phyloP scores from a whole-genome alignment of 2,888 invertebrate genomes.

The Timandra comae region DNA sequence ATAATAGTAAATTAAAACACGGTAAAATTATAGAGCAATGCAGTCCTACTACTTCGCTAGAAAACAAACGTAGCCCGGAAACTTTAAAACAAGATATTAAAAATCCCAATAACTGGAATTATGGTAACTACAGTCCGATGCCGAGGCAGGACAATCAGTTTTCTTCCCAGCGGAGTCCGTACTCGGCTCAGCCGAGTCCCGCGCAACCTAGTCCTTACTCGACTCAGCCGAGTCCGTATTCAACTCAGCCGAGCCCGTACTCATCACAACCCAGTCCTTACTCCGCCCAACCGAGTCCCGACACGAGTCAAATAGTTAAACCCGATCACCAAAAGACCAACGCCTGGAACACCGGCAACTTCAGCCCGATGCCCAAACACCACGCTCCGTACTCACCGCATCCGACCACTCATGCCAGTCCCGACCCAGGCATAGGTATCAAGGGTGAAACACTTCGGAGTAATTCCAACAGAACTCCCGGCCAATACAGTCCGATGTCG shows the following conservation, averaged over 20 bases:
- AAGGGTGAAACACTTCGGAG: slow-evolving; percentile 49
- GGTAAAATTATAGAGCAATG: slow-evolving; percentile 64
- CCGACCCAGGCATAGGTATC: slow-evolving; percentile 57
- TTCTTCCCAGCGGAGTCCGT: slow-evolving; percentile 67
- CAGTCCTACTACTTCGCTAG: slow-evolving; percentile 66
- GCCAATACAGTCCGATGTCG: slow-evolving; percentile 67
- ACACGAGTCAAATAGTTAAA: slow-evolving; percentile 68
- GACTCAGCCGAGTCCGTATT: slow-evolving; percentile 68
- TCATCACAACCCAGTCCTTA: slow-evolving; percentile 67
- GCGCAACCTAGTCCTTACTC: slow-evolving; percentile 54
- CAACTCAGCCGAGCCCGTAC: slow-evolving; percentile 64
- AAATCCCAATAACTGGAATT: slow-evolving; percentile 62
- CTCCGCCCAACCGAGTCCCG: slow-evolving; percentile 68
- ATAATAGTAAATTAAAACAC: slow-evolving; percentile 60
- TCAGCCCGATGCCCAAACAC: slow-evolving; percentile 68
- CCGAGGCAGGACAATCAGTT: slow-evolving; percentile 63
- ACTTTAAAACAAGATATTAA: slow-evolving; percentile 61
- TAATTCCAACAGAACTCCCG: slow-evolving; percentile 56
- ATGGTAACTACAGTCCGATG: slow-evolving; percentile 67
- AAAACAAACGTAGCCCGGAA: slow-evolving; percentile 67
- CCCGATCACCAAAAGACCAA: slow-evolving; percentile 56
- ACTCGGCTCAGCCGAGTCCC: slow-evolving; percentile 65
- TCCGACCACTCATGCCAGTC: slow-evolving; percentile 63
- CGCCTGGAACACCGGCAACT: slow-evolving; percentile 67
- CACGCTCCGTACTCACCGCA: slow-evolving; percentile 66